A percentile compares a stretch with the other conserved stretches of the same genome.
These are phyloP conservation scores for Pomatorhinus ruficollis DNA, from an alignment of 2,113 vertebrate genomes.

Conservation along the genomic window DNA sequence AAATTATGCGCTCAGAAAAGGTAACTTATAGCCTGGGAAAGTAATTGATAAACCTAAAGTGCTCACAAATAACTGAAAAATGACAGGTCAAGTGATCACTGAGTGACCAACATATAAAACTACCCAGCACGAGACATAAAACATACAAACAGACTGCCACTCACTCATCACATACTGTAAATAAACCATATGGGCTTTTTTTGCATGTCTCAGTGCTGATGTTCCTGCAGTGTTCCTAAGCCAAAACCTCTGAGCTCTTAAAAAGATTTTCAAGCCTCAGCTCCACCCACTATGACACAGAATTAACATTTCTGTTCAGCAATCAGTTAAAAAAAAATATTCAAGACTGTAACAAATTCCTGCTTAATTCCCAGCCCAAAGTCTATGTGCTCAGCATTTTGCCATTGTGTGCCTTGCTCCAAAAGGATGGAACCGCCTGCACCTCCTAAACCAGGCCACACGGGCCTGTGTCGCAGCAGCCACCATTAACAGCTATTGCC, in stretches of 20 bases:
- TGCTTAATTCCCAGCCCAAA: not conserved
- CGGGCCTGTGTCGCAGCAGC: not conserved
- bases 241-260: not conserved
- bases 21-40: conserved; percentile 67
- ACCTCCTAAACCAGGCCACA: not conserved
- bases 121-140: not conserved
- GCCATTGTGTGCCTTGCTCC: not conserved
- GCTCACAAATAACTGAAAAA: conserved; percentile 63
- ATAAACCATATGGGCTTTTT: not conserved
- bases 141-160: not conserved
- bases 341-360: not conserved
- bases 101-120: conserved; percentile 31
- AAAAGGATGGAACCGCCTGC: rapidly evolving
- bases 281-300: rapidly evolving
- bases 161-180: not conserved
- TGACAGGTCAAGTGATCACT: conserved; percentile 3
- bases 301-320: not conserved
- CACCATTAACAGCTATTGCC: not conserved
- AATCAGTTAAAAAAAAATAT: not conserved
- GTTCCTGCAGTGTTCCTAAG: not conserved
- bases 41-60: conserved; percentile 70
- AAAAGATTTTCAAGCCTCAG: not conserved
- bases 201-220: not conserved
- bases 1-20: conserved; percentile 71
- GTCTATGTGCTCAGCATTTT: rapidly evolving